Percentiles rank a stretch among this genome's conserved stretches.
Evolutionary conservation across 2,113 vertebrate genomes (phyloP).

Genomic region (Scytalopus superciliaris): DNA sequence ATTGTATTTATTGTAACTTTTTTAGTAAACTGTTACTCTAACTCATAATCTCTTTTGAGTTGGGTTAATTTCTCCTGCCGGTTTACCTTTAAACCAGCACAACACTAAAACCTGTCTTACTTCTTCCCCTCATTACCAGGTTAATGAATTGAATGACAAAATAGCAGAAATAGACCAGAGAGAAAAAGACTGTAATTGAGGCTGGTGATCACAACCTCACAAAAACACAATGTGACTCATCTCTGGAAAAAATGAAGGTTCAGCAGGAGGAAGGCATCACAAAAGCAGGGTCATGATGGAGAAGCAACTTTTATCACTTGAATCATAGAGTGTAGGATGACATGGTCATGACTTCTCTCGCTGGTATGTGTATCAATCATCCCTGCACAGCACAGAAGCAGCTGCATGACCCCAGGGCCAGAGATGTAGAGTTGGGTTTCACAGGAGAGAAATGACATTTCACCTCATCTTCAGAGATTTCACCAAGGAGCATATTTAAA

Average conservation of each 20-base stretch:
- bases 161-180: neutral
- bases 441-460: neutral
- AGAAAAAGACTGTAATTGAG: neutral
- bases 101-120: neutral
- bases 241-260: neutral
- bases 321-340: neutral
- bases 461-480: neutral
- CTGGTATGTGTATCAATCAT: neutral
- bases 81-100: too few species aligned
- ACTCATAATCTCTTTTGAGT: too few species aligned
- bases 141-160: neutral
- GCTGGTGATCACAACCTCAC: neutral
- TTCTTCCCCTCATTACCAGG: neutral
- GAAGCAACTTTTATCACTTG: neutral
- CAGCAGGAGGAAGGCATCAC: neutral
- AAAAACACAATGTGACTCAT: neutral
- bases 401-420: neutral
- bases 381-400: neutral
- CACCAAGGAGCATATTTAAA: neutral
- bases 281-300: neutral
- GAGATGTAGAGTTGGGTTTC: rapidly evolving
- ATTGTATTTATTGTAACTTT: too few species aligned
- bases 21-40: too few species aligned
- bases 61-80: too few species aligned
- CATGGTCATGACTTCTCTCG: neutral